Evolutionary conservation across 2,888 invertebrate genomes (phyloP), one percentile per base, ranked within the genome.

Genomic region (Aradus depressus): DNA sequence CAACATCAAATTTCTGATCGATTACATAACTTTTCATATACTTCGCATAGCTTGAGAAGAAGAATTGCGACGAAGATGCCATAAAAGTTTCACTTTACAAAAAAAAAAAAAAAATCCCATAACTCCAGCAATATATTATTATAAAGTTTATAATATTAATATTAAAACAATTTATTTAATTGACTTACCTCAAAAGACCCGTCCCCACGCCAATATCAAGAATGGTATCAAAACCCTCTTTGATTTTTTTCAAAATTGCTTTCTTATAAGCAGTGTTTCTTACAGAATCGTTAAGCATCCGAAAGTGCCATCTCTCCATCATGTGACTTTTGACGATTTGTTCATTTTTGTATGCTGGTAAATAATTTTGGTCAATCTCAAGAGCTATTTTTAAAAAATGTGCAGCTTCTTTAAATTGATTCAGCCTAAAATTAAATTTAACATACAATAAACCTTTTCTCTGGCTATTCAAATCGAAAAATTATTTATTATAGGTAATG

Each of bases 191-290:
- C 25, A 88, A 68, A 19, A 88, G 65, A 0, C 86, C 86, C 54
- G 82, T 82, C 1, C 88, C 88, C 31, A 82, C 75, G 1, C 87
- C 88, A 58, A 88, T 74, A 64, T 88, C 87, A 31, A 86, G 65
- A 14, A 86, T 77, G 55, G 68, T 71, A 14, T 31, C 28, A 39
- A 25, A 34, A 14, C 74, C 72, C 23, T 66, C 60, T 3, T 67
- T 64, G 2, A 82, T 64, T 53, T 70, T 72, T 50, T 72, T 68
- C 16, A 64, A 62, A 54, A 88, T 80, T 1, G 85, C 86, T 47
- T 68, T 64, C 48, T 70, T 69, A 64, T 79, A 89, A 1, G 77
- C 73, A 50, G 71, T 64, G 67, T 89, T 88, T 37, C 88, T 71
- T 16, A 67, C 64, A 52, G 67, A 70, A 64, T 88, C 87, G 68